Conservation (phyloP, 2,797 vertebrate species). For the Acanthis flammea region DNA sequence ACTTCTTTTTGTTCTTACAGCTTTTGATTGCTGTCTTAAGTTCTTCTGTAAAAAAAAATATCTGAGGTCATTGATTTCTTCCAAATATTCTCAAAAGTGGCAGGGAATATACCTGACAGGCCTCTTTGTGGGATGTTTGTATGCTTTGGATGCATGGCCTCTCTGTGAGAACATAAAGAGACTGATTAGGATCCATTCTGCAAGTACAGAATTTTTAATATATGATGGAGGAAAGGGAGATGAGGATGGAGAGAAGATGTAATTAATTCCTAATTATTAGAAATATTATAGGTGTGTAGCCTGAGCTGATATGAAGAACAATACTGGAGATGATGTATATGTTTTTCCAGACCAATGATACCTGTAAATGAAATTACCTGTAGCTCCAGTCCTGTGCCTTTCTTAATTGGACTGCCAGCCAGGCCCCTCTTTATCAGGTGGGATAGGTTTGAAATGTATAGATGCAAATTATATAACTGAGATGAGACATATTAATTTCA, state of each 20-base stretch:
- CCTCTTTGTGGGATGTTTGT: not conserved
- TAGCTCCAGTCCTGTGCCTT: not conserved
- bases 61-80: not conserved
- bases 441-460: not conserved
- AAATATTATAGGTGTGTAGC: not conserved
- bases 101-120: not conserved
- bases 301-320: not conserved
- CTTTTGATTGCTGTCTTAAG: not conserved
- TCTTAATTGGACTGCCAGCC: not conserved
- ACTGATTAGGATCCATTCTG: not conserved
- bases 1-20: not conserved
- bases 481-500: not conserved
- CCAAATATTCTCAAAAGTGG: not conserved
- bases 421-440: not conserved
- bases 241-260: not conserved
- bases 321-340: not conserved
- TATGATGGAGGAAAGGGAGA: not conserved
- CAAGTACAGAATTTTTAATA: not conserved
- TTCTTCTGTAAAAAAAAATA: not conserved
- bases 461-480: not conserved
- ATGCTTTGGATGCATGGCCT: not conserved
- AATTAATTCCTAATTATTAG: not conserved
- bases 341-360: not conserved
- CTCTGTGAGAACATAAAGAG: not conserved
- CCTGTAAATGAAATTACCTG: not conserved